Percentiles rank a stretch among this genome's conserved stretches.
Conservation (phyloP, 1,140 invertebrate genomes). For the Brachionus plicatilis region DNA sequence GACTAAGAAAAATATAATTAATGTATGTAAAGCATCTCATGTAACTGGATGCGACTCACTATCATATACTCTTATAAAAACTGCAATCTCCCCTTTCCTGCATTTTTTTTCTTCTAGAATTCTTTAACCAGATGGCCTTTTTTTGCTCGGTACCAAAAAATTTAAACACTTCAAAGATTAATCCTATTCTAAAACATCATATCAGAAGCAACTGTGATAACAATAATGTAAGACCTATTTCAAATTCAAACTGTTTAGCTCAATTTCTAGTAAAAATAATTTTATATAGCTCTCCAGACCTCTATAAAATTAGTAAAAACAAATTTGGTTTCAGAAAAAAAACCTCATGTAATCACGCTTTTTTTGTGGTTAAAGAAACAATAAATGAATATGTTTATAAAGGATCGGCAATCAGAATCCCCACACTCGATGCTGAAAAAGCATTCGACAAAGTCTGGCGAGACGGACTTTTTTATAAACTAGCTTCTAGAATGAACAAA, state of each 20-base stretch:
- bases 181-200: not conserved
- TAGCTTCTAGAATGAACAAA: not conserved
- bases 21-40: not conserved
- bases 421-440: not conserved
- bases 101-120: no score
- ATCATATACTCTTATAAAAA: no score
- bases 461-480: not conserved
- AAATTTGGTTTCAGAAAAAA: no score
- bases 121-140: no score
- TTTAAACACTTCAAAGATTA: not conserved
- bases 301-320: not conserved
- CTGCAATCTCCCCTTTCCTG: no score
- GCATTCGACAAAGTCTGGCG: not conserved
- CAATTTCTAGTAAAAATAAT: not conserved
- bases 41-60: not conserved
- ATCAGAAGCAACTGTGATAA: not conserved
- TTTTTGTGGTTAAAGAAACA: no score
- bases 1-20: no score
- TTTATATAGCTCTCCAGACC: not conserved
- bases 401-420: not conserved
- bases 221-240: not conserved
- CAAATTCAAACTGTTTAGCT: not conserved
- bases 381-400: not conserved
- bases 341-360: not conserved
- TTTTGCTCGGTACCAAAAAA: no score